Base-by-base conservation (phyloP, 2,113 vertebrate genomes). In the Osmerus mordax region DNA sequence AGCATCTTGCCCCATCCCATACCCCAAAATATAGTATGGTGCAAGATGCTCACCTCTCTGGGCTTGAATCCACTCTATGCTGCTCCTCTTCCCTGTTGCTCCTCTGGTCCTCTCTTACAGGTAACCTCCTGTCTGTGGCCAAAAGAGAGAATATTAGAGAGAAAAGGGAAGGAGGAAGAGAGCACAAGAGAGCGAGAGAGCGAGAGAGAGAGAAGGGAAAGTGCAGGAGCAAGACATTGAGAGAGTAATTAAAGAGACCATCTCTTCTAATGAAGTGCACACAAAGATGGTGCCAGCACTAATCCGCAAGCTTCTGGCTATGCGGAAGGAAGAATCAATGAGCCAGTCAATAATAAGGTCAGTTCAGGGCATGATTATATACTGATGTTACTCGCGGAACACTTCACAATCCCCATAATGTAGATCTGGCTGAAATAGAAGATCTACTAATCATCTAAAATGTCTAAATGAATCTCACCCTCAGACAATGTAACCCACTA, bases 1-100 rank as follows among this genome's bases (percentile, higher is more conserved):
- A 21, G 21, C 21, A 21, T 21, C 21, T 21, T 21, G 21, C 9
- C 1, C 41, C 41, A 9, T 47, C 41, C 41, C 41, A 47, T 11
- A 36, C 32, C 32, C 32, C 32, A 7, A 36, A 47, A 77, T 76
- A 1, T 75, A 75, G 62, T 16, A 19, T 73, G 79, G 32, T 79
- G 81, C 41, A 11, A 47, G 5, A 47, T 65, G 3, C 72, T 80
- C 70, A 92, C 91, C 87, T 91, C 18, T 90, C 90, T 67, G 72
- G 68, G 72, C 23, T 69, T 29, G 71, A 68, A 59, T 62, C 59
- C 61, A 25, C 71, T 78, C 64, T 86, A 67, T 72, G 56, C 58
- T 78, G 84, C 47, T 81, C 73, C 23, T 36, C 19, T 15, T 71
- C 75, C 61, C 77, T 60, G 79, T 81, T 84, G 0, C 72, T 72